A percentile compares a stretch with the other conserved stretches of the same genome.
phyloP scores from a whole-genome alignment of 1,140 invertebrate genomes.

The Pomacea maculata region DNA sequence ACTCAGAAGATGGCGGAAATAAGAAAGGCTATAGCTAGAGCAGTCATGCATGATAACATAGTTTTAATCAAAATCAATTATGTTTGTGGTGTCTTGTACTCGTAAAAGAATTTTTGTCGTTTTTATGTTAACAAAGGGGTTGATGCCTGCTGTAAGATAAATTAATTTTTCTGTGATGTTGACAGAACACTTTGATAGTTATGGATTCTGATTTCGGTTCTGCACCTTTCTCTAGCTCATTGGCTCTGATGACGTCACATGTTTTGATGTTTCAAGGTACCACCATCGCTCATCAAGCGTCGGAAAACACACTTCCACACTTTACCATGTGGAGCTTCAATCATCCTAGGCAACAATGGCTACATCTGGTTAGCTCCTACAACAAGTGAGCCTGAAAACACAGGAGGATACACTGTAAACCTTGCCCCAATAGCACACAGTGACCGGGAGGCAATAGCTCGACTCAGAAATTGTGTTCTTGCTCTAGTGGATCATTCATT shows the following conservation, averaged over 20 bases:
- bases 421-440: conserved; percentile 70
- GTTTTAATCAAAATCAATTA: too few relatives aligned
- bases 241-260: background rate
- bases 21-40: too few relatives aligned
- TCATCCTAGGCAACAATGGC: conserved; percentile 97
- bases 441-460: conserved; percentile 84
- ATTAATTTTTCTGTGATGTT: background rate
- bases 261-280: conserved; percentile 71
- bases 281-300: conserved; percentile 90
- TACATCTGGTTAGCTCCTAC: conserved; percentile 93
- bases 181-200: background rate
- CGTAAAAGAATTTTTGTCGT: too few relatives aligned
- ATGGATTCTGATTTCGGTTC: conserved; percentile 71
- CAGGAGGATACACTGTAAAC: conserved; percentile 74
- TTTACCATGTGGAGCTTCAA: conserved; percentile 85
- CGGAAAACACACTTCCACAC: conserved; percentile 97
- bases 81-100: too few relatives aligned
- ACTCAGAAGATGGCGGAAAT: too few relatives aligned
- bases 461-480: conserved; percentile 89
- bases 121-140: too few relatives aligned
- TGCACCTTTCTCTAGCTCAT: too few relatives aligned
- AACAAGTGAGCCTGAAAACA: conserved; percentile 70
- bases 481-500: conserved; percentile 86
- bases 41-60: too few relatives aligned
- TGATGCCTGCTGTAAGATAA: too few relatives aligned